Base-by-base conservation (phyloP, 2,113 vertebrate genomes). In the Mastomys natalensis region DNA sequence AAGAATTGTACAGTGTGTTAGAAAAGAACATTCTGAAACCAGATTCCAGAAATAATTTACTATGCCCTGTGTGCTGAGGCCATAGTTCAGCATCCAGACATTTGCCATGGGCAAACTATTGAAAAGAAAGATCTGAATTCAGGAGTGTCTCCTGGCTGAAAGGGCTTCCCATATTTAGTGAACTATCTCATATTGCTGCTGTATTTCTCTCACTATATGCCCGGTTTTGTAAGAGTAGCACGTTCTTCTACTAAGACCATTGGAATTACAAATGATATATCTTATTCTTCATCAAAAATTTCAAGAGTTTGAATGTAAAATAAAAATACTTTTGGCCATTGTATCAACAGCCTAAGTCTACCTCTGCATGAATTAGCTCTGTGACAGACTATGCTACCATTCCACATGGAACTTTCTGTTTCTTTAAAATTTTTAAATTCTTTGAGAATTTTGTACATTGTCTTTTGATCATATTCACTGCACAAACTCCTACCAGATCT, bases 261-360 rank as follows among this genome's bases (percentile, higher is more conserved):
- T 74, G 19, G 53, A 89, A 51, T 62, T 31, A 26, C 9, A 93
- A 13, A 19, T 29, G n/a, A 11, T 12, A 13, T 55, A 24, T 87
- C 72, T 48, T 40, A 77, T 60, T 88, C 72, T 64, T 15, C 15
- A 31, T 64, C 3, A 89, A 86, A 87, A 74, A 37, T 92, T 45
- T 91, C 37, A 53, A 53, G 53, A 53, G 21, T 66, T 94, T 78
- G 94, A 24, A 34, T 74, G 68, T 82, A 73, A 91, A 91, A 68
- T 91, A 93, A 73, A 40, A 4, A 94, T 64, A 9, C 0, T 22
- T 80, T 31, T 58, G 1, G 16, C 21, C 60, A 64, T 48, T 80
- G 24, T 64, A 31, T 62, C 22, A 72, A 31, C 19, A 80, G 19
- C 48, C 64, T 70, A 48, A 72, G 31, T 40, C n/a, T 77, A 22